Evolutionary conservation across 2,113 vertebrate genomes (phyloP).

Genomic region (Sinocyclocheilus rhinocerous): DNA sequence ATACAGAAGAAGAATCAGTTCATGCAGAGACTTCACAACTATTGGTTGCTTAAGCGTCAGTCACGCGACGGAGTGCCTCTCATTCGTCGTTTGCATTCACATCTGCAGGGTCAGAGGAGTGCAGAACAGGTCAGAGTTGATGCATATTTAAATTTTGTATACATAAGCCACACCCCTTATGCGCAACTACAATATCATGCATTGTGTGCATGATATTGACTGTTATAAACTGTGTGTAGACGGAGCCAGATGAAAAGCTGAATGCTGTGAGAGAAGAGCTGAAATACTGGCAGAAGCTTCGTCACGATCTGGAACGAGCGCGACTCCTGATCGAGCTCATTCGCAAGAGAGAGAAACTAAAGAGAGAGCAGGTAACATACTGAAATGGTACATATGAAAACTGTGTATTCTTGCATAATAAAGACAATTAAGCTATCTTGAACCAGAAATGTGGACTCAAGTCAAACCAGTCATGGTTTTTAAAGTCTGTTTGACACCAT

Average conservation of each 20-base stretch:
- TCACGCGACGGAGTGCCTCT: constrained; percentile 93
- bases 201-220: background rate
- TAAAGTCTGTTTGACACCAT: background rate
- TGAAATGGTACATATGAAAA: background rate
- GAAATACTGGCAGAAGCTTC: constrained; percentile 98
- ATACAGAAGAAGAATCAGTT: constrained; percentile 96
- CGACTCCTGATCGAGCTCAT: constrained; percentile 94
- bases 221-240: constrained; percentile 68
- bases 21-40: constrained; percentile 94
- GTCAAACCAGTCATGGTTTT: background rate
- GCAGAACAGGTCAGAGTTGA: constrained; percentile 82
- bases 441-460: background rate
- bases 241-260: constrained; percentile 91
- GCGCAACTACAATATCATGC: background rate
- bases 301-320: constrained; percentile 93
- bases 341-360: constrained; percentile 96
- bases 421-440: background rate
- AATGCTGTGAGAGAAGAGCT: constrained; percentile 91
- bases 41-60: constrained; percentile 95
- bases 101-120: constrained; percentile 86
- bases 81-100: constrained; percentile 88
- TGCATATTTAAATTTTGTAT: background rate
- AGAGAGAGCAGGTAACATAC: constrained; percentile 89
- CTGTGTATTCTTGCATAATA: background rate
- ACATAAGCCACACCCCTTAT: background rate